Conservation (phyloP, 2,888 invertebrate genomes). For the Aleiodes alternator region DNA sequence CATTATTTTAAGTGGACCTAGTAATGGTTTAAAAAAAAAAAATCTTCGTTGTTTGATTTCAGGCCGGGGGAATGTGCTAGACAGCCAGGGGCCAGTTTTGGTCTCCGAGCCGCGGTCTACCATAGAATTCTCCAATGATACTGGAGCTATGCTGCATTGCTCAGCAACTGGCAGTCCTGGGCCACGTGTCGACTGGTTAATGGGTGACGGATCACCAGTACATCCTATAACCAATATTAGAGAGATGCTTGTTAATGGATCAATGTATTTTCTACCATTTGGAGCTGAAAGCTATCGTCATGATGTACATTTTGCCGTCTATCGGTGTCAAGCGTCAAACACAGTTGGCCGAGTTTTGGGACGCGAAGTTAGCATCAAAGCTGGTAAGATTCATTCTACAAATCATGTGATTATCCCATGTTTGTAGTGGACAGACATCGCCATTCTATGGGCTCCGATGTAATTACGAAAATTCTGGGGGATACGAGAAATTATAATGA, state of each 20-base stretch:
- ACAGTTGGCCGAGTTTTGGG: conserved; percentile 87
- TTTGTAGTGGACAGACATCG: neutral
- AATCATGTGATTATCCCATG: neutral
- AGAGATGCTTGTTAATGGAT: conserved; percentile 87
- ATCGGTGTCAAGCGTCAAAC: conserved; percentile 82
- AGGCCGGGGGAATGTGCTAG: conserved; percentile 73
- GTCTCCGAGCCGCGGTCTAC: conserved; percentile 86
- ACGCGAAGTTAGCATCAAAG: conserved; percentile 90
- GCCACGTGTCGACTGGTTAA: conserved; percentile 88
- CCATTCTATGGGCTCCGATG: neutral
- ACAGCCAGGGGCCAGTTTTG: conserved; percentile 85
- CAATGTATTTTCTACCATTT: conserved; percentile 91
- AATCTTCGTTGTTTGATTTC: conserved; percentile 51
- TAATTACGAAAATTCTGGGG: neutral
- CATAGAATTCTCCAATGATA: conserved; percentile 86
- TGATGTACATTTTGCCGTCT: conserved; percentile 90
- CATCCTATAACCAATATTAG: conserved; percentile 82
- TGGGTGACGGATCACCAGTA: conserved; percentile 83
- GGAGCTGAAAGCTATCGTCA: conserved; percentile 87
- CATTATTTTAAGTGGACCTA: too few relatives aligned
- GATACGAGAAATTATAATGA: neutral
- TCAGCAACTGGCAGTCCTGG: conserved; percentile 86
- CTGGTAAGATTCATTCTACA: conserved; percentile 80
- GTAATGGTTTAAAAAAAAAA: too few relatives aligned
- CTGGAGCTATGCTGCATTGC: conserved; percentile 86